Conservation (phyloP, 2,113 vertebrate genomes). For the Rhizomys pruinosus region DNA sequence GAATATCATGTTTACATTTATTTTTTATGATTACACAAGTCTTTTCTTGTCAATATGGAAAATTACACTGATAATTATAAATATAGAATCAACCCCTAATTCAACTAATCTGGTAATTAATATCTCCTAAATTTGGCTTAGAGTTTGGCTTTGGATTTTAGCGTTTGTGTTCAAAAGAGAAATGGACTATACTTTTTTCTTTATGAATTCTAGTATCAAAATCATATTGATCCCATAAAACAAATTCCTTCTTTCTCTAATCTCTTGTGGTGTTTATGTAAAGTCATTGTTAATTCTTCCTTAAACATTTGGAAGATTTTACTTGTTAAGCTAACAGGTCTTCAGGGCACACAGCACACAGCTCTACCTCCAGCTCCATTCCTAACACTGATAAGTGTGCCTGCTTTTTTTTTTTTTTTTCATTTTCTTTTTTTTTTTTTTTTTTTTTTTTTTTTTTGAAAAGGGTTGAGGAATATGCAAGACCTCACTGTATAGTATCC, state of each 20-base stretch:
- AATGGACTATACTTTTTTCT: background rate
- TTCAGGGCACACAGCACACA: too few relatives aligned
- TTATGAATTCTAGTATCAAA: background rate
- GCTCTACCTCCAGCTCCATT: too few relatives aligned
- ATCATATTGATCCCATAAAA: background rate
- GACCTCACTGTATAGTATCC: too few relatives aligned
- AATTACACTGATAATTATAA: background rate
- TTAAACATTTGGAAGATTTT: background rate
- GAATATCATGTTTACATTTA: background rate
- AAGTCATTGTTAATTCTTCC: background rate
- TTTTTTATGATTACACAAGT: background rate
- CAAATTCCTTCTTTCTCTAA: background rate
- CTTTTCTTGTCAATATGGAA: background rate
- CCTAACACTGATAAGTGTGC: too few relatives aligned
- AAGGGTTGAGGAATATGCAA: too few relatives aligned
- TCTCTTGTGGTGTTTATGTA: background rate
- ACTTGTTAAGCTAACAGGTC: background rate
- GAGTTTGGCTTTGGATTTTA: background rate
- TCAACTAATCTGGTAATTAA: background rate
- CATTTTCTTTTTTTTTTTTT: too few relatives aligned
- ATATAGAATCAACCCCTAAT: background rate
- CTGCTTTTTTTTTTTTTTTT: too few relatives aligned
- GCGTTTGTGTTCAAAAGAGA: background rate
- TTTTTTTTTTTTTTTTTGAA: too few relatives aligned
- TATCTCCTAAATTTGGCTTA: background rate